A percentile compares a stretch with the other conserved stretches of the same genome.
Conservation (phyloP, 2,797 vertebrate genomes). For the Tragopan temminckii region DNA sequence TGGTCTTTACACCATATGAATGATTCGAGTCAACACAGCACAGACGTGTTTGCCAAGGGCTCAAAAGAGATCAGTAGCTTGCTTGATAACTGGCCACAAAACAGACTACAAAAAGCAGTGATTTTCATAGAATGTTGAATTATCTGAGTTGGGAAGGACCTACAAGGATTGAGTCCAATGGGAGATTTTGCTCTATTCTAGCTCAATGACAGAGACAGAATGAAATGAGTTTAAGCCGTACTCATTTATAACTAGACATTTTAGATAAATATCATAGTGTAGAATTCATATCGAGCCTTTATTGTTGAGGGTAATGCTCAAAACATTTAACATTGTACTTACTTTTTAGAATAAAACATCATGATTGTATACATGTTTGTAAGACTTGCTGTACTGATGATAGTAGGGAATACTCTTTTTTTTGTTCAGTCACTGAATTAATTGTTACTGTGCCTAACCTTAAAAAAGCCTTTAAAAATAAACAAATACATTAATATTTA, state of each 20-base stretch:
- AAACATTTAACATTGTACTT: neutral
- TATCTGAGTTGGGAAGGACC: neutral
- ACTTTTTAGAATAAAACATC: too few species aligned
- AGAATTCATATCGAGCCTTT: neutral
- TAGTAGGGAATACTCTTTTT: neutral
- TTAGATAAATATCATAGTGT: neutral
- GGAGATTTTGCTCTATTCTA: neutral
- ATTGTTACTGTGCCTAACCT: neutral
- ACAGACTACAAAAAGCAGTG: neutral
- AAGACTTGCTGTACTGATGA: neutral
- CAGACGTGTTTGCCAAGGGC: neutral
- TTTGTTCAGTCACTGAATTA: conserved; percentile 18
- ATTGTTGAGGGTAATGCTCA: neutral
- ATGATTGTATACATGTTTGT: neutral
- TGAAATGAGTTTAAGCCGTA: neutral
- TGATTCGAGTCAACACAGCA: neutral
- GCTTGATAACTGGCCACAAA: neutral
- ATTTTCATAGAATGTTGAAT: neutral
- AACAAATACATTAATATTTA: neutral
- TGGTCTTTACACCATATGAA: neutral
- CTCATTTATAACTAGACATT: neutral
- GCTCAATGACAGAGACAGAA: neutral
- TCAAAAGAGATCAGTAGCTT: neutral
- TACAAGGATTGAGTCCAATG: neutral
- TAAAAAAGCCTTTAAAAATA: neutral